Base-by-base conservation (phyloP, 2,888 invertebrate genomes). In the Sussaba pulchella region DNA sequence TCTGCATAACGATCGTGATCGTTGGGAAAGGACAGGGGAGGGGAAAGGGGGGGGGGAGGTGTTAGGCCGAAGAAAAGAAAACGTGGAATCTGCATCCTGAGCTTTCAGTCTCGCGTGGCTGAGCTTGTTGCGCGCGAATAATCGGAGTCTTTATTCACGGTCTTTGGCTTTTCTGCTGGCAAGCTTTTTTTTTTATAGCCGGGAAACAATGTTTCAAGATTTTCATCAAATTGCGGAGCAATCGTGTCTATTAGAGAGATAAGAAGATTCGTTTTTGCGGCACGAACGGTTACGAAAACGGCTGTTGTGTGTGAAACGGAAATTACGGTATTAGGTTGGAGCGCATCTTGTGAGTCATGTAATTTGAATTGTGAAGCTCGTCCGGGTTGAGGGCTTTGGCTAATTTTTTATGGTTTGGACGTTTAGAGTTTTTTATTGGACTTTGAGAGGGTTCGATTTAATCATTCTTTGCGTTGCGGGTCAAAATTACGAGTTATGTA, bases 1-100 rank as follows among this genome's bases (percentile, higher is more conserved):
- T 43, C 43, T 45, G 67, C 72, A 54, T 72, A 72, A 67, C 24
- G 78, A 67, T 31, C 17, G 61, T 26, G 66, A 71, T 78, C 45
- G 67, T 52, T 43, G 21, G 10, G 36, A 10, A 2, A 4, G 12
- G 17, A 10, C 3, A 4, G 12, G 17, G 47, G 41, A 1, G 21
- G 1, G 0, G 39, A 26, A 17, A 64, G 5, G 26, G n/a, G 2
- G 31, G 31, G 31, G 31, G 31, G 31, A 6, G 31, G 6, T 31
- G 31, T 31, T 5, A 45, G 14, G 21, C 45, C 6, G 24, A 43
- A 43, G 24, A n/a, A 21, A 39, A 19, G 1, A 52, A 14, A 17
- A 63, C 10, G 47, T 21, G 43, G 21, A 43, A 64, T 64, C 43
- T 50, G 67, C 57, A 52, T 54, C 54, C 17, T 43, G 45, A 45